Percentiles rank a stretch among this genome's conserved stretches.
Evolutionary conservation across 2,888 invertebrate genomes (phyloP).

Genomic region (Herminia tarsipennalis): DNA sequence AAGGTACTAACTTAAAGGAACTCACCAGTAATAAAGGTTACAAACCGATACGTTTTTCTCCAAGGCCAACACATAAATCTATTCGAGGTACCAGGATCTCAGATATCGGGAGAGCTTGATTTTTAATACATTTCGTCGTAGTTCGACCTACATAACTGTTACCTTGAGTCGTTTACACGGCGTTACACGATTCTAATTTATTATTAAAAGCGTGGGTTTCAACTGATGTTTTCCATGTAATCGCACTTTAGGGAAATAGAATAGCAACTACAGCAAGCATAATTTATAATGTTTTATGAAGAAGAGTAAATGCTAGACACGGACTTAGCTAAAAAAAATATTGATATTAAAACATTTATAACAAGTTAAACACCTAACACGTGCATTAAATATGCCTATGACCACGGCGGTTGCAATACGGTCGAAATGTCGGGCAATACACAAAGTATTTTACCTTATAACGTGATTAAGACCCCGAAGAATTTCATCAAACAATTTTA

Average conservation of each 20-base stretch:
- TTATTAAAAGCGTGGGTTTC: conserved; percentile 32
- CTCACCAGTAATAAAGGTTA: not conserved
- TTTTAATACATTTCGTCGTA: conserved; percentile 12
- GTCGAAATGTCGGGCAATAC: no score
- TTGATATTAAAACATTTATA: no score
- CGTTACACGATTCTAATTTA: conserved; percentile 35
- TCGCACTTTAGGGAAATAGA: conserved; percentile 19
- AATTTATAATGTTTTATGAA: no score
- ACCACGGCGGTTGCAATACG: no score
- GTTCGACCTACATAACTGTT: conserved; percentile 6
- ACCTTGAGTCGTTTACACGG: conserved; percentile 26
- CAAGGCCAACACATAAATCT: conserved; percentile 5
- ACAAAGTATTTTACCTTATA: no score
- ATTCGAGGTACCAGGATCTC: conserved; percentile 1
- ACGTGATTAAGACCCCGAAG: no score
- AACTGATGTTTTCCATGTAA: conserved; percentile 29
- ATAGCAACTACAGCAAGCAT: conserved; percentile 24
- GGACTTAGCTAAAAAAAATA: no score
- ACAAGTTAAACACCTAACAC: no score
- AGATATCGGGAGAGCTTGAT: conserved; percentile 8
- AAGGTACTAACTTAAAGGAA: not conserved
- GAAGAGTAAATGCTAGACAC: no score
- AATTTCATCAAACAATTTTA: no score
- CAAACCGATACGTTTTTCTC: conserved; percentile 1
- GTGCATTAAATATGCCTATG: no score